Evolutionary conservation across 37 sponge, comb jelly and placozoan species (phyloP).

Genomic region (Spongilla lacustris): DNA sequence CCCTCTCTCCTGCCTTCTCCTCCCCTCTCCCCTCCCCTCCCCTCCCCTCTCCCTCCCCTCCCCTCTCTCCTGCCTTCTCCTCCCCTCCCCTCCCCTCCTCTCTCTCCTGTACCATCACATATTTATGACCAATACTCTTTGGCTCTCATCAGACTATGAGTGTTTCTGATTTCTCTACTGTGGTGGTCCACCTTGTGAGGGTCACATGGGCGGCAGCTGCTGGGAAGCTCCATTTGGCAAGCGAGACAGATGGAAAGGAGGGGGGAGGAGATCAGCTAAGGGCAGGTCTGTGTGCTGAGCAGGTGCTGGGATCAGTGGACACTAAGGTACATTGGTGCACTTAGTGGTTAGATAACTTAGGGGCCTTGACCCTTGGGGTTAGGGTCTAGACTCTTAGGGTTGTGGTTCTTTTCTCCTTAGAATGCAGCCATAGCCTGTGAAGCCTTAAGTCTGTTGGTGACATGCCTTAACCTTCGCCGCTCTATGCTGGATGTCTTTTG

Average conservation of each 20-base stretch:
- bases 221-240: constrained; percentile 79
- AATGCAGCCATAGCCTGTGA: constrained; percentile 79
- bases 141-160: constrained; percentile 61
- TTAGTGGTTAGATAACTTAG: no score
- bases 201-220: constrained; percentile 85
- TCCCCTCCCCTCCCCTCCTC: neutral
- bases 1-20: neutral
- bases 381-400: no score
- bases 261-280: no score
- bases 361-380: no score
- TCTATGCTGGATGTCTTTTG: constrained; percentile 65
- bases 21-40: neutral
- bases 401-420: constrained; percentile 14
- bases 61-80: neutral
- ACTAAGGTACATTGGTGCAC: neutral
- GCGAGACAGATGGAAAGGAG: no score
- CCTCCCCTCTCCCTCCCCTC: neutral
- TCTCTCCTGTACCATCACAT: neutral
- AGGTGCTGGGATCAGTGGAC: neutral
- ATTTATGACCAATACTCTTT: neutral
- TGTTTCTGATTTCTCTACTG: constrained; percentile 73
- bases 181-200: constrained; percentile 63
- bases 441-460: constrained; percentile 78
- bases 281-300: constrained; percentile 25
- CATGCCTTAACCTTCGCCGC: constrained; percentile 70